Evolutionary conservation across 2,113 vertebrate genomes (phyloP).

Genomic region (Bucco capensis): DNA sequence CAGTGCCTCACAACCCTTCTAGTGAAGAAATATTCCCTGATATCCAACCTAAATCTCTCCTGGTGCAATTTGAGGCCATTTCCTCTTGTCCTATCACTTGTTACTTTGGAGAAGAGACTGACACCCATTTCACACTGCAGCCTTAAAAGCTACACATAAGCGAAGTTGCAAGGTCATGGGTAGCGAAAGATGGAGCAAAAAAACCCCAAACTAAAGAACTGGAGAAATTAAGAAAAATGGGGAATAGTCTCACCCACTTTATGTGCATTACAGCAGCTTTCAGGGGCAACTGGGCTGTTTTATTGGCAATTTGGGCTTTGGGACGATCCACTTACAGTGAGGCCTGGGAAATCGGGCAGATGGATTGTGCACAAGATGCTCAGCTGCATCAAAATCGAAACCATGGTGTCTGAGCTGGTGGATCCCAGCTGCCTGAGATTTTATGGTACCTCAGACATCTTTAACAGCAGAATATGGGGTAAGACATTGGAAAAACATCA

Average conservation of each 20-base stretch:
- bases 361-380: not conserved
- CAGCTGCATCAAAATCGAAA: not conserved
- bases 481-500: not conserved
- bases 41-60: not conserved
- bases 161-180: not conserved
- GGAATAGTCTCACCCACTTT: not conserved
- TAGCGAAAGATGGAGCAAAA: not conserved
- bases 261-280: not conserved
- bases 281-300: not conserved
- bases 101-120: not conserved
- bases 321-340: not conserved
- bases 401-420: not conserved
- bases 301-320: not conserved
- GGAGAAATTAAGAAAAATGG: not conserved
- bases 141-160: fast-evolving
- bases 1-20: not conserved
- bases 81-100: not conserved
- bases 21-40: not conserved
- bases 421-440: not conserved
- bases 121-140: not conserved
- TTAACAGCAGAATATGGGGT: not conserved
- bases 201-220: not conserved
- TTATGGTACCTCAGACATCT: fast-evolving
- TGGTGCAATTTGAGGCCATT: not conserved
- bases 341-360: not conserved